Conservation (phyloP, 1,140 invertebrate genomes). For the Brachionus manjavacas region DNA sequence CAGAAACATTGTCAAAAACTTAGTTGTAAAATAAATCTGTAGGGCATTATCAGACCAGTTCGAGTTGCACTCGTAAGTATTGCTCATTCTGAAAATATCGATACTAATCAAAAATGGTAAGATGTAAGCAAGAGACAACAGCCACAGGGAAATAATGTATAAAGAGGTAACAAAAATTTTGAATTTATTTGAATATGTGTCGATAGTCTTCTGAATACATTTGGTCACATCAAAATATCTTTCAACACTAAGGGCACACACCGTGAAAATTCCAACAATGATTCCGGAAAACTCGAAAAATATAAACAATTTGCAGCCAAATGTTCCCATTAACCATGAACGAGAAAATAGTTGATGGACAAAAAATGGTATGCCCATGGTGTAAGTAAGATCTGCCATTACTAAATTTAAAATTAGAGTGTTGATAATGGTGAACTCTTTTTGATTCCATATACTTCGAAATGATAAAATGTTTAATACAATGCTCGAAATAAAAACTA, state of each 20-base stretch:
- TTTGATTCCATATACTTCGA: background rate
- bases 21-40: background rate
- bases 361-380: slow-evolving; percentile 33
- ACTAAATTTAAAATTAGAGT: slow-evolving; percentile 10
- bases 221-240: slow-evolving; percentile 35
- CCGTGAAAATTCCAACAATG: slow-evolving; percentile 21
- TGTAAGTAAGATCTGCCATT: slow-evolving; percentile 27
- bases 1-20: background rate
- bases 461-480: slow-evolving; percentile 2
- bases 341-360: background rate
- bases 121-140: background rate
- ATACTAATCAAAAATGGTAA: slow-evolving; percentile 19
- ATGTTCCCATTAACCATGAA: background rate
- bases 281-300: slow-evolving; percentile 18
- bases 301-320: slow-evolving; percentile 16
- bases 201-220: background rate
- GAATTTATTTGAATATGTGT: slow-evolving; percentile 23
- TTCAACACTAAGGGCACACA: slow-evolving; percentile 25
- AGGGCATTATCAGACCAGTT: background rate
- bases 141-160: background rate
- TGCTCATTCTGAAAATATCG: background rate
- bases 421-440: slow-evolving; percentile 17
- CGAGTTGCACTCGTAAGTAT: background rate
- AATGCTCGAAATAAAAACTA: slow-evolving; percentile 12
- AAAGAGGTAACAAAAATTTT: slow-evolving; percentile 3